Evolutionary conservation across 2,888 invertebrate genomes (phyloP).

Genomic region (Tipula confusa): DNA sequence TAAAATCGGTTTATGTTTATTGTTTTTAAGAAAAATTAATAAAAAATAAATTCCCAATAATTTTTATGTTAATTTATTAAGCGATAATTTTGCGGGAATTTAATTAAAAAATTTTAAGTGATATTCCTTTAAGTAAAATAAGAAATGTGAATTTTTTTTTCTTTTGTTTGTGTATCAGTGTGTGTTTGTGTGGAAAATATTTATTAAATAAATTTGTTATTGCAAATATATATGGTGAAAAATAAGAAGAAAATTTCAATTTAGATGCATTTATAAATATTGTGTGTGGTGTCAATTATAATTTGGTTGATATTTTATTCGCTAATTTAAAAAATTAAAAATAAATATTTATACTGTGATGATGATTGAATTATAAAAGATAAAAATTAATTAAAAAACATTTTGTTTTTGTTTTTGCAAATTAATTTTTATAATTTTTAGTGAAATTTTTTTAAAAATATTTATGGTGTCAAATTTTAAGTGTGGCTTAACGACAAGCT

Average conservation of each 20-base stretch:
- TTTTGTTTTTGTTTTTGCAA: neutral
- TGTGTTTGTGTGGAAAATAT: neutral
- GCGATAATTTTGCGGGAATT: neutral
- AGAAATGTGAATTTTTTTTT: neutral
- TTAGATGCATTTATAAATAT: neutral
- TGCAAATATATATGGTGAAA: neutral
- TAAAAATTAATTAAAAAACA: neutral
- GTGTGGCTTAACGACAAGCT: neutral
- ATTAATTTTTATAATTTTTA: neutral
- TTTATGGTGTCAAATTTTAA: neutral
- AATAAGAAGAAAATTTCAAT: neutral
- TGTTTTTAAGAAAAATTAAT: neutral
- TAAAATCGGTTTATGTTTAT: constrained; percentile 4
- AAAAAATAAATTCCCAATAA: neutral
- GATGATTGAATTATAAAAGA: neutral
- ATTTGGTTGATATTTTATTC: neutral
- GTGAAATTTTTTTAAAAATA: neutral
- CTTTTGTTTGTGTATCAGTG: too few species aligned
- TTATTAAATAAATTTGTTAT: neutral
- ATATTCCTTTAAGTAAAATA: neutral
- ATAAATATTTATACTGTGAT: neutral
- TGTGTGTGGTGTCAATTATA: neutral
- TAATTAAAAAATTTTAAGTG: neutral
- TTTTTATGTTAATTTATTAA: constrained; percentile 7
- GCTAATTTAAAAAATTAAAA: neutral